Conservation (phyloP, 1,140 invertebrate genomes). For the Zaprionus capensis region DNA sequence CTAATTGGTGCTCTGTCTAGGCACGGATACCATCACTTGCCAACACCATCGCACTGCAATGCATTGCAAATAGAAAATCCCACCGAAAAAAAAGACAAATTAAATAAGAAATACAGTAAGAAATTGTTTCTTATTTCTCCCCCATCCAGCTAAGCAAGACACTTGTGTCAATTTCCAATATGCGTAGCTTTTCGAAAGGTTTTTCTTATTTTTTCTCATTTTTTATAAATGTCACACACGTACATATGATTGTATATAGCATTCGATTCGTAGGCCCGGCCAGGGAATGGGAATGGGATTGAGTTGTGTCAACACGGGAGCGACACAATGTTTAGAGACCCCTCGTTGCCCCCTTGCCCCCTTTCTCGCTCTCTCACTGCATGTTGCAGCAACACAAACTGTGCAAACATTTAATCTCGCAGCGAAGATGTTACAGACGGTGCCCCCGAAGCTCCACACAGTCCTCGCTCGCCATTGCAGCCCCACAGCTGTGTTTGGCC, state of each 20-base stretch:
- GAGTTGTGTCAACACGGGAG: conserved; percentile 56
- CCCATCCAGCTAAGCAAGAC: conserved; percentile 30
- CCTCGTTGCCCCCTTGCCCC: neutral
- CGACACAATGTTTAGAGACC: conserved; percentile 64
- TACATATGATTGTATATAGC: conserved; percentile 29
- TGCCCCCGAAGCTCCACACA: conserved; percentile 29
- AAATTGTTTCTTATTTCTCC: conserved; percentile 39
- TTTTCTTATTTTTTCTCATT: conserved; percentile 50
- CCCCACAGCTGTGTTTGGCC: conserved; percentile 73
- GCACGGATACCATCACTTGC: conserved; percentile 27
- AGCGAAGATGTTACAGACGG: conserved; percentile 68
- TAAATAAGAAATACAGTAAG: conserved; percentile 52
- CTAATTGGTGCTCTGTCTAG: conserved; percentile 74
- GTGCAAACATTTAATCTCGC: conserved; percentile 79
- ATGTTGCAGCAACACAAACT: conserved; percentile 76
- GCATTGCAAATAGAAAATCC: conserved; percentile 77
- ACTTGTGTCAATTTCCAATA: conserved; percentile 80
- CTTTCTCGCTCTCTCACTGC: conserved; percentile 8
- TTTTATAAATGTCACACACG: conserved; percentile 73
- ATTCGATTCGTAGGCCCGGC: conserved; percentile 19
- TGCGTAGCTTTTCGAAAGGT: conserved; percentile 66
- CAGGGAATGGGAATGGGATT: conserved; percentile 49
- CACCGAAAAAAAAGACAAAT: conserved; percentile 40
- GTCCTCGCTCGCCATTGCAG: conserved; percentile 22
- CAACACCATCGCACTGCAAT: conserved; percentile 58